Percentiles rank a stretch among this genome's conserved stretches.
These are phyloP conservation scores for Gobio gobio DNA, from an alignment of 2,113 vertebrate genomes.

Conservation along the genomic window DNA sequence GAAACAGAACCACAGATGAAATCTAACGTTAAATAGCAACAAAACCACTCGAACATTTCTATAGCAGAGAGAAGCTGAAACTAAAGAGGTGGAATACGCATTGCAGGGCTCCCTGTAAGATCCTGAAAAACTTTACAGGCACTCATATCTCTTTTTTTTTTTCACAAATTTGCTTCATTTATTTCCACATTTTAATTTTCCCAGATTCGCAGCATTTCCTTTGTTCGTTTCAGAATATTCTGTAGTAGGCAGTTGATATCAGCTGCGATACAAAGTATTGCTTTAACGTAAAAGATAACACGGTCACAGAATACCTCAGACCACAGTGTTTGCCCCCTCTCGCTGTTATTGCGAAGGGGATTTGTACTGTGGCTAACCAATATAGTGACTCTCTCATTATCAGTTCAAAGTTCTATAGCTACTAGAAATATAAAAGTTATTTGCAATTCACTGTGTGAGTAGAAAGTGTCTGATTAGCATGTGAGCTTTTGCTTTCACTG, in stretches of 20 bases:
- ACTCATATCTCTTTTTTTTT: constrained; percentile 52
- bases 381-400: constrained; percentile 74
- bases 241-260: constrained; percentile 73
- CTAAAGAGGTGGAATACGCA: constrained; percentile 31
- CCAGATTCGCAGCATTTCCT: constrained; percentile 65
- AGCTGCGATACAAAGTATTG: constrained; percentile 69
- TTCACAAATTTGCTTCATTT: constrained; percentile 63
- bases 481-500: constrained; percentile 67
- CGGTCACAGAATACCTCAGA: constrained; percentile 83
- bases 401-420: constrained; percentile 73
- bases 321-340: constrained; percentile 74
- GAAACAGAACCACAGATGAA: constrained; percentile 27
- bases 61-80: constrained; percentile 38
- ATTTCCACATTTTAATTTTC: constrained; percentile 34
- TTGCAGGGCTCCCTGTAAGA: constrained; percentile 45
- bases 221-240: constrained; percentile 48
- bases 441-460: constrained; percentile 78
- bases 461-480: constrained; percentile 75
- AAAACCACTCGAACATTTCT: not conserved
- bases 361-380: constrained; percentile 76
- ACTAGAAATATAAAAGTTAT: constrained; percentile 73
- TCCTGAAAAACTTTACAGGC: constrained; percentile 46
- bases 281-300: constrained; percentile 76
- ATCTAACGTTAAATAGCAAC: constrained; percentile 22
- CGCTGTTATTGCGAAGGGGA: constrained; percentile 70